Percentiles rank a stretch among this genome's conserved stretches.
Evolutionary conservation across 1,140 invertebrate species (phyloP).

Genomic region (Pseudomyrmex concolor): DNA sequence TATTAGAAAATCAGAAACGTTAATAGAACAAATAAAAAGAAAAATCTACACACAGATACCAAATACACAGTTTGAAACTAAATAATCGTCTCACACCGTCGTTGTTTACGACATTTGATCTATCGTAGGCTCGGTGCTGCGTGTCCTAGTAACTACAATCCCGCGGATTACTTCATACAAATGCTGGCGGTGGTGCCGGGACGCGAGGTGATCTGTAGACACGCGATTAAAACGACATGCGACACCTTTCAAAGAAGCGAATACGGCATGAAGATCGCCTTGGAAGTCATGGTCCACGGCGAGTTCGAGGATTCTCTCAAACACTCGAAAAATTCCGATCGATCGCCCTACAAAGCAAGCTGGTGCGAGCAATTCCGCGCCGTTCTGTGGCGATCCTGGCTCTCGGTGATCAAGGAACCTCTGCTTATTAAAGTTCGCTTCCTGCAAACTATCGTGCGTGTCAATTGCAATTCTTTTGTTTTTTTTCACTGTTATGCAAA

Average conservation of each 20-base stretch:
- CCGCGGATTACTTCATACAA: slow-evolving; percentile 97
- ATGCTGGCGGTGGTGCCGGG: slow-evolving; percentile 94
- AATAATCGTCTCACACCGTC: no score
- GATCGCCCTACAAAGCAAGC: slow-evolving; percentile 91
- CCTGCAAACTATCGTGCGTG: slow-evolving; percentile 94
- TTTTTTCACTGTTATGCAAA: neutral
- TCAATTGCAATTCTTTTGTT: neutral
- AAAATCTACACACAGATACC: neutral
- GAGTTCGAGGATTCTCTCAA: slow-evolving; percentile 73
- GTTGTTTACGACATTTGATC: neutral
- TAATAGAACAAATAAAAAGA: neutral
- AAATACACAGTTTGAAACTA: no score
- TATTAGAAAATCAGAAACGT: no score
- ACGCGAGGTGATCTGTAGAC: slow-evolving; percentile 90
- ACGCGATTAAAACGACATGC: slow-evolving; percentile 92
- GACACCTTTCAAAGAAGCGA: slow-evolving; percentile 90
- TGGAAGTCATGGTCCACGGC: slow-evolving; percentile 84
- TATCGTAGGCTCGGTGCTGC: slow-evolving; percentile 88
- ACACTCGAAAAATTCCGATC: slow-evolving; percentile 24
- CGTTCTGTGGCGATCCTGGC: slow-evolving; percentile 95
- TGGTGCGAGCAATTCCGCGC: slow-evolving; percentile 96
- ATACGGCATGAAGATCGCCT: slow-evolving; percentile 86
- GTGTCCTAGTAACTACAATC: slow-evolving; percentile 96
- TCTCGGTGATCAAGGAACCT: slow-evolving; percentile 95
- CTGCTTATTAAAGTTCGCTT: slow-evolving; percentile 94